Base-by-base conservation (phyloP, 2,113 vertebrate species). In the Corapipo altera region DNA sequence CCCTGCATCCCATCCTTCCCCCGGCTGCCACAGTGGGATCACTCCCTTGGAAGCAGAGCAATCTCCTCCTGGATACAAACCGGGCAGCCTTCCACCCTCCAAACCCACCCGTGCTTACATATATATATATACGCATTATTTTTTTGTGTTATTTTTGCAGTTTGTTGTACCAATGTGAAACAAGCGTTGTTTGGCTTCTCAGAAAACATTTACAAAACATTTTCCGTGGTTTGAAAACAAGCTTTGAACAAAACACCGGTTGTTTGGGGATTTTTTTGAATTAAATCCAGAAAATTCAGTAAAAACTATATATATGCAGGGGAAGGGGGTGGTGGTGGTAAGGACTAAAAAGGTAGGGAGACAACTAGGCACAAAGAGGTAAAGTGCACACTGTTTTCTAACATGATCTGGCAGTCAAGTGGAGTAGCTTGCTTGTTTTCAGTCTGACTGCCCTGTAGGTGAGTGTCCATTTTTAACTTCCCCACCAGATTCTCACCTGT, bases 1-100 rank as follows among this genome's bases (percentile, higher is more conserved):
- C 64, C 55, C 66, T 67, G 71, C 62, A 35, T 59, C 76, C n/a
- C 2, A 0, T 6, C 88, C 79, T 76, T 44, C n/a, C 70, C 30
- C 9, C 0, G 0, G 21, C 83, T 87, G 62, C 73, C 85, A 43
- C 43, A 41, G 39, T 0, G 0, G 46, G 37, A 66, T 67, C 19
- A 0, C 43, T 75, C 30, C 72, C 59, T 32, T 57, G 67, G 43
- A 65, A 61, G 33, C 2, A 0, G 28, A 74, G 66, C 46, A 7
- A 4, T 30, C 41, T 74, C 58, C 59, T 78, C 59, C 46, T 6
- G n/a, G 48, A 12, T 4, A 39, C 57, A 54, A 12, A 26, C 85
- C 62, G 13, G 0, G 46, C 52, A 64, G 55, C 69, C 43, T 72
- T 37, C 70, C 33, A 52, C 39, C 15, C 48, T 69, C 64, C 73